These are phyloP conservation scores for Scolanthus callimorphus DNA, from an alignment of 92 coral and sea anemone species.

Conservation along the genomic window DNA sequence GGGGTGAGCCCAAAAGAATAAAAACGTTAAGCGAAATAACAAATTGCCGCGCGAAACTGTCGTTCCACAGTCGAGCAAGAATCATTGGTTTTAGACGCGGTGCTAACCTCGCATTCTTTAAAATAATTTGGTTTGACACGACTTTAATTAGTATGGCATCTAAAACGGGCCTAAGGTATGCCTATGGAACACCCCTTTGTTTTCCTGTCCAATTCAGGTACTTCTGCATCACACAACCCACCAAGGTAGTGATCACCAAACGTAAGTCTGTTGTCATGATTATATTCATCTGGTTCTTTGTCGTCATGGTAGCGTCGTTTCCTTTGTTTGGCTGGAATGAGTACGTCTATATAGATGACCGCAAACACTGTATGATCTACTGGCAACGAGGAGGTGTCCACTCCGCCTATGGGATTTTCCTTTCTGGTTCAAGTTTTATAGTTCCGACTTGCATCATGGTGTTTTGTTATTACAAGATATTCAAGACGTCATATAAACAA, in stretches of 20 bases:
- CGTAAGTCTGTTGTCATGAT: constrained; percentile 16
- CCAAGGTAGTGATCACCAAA: constrained; percentile 26
- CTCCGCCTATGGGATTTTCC: constrained; percentile 29
- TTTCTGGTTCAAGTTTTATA: constrained; percentile 24
- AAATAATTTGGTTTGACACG: too few relatives aligned
- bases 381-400: constrained; percentile 32
- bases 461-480: constrained; percentile 30
- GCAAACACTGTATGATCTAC: constrained; percentile 34
- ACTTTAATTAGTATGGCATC: too few relatives aligned
- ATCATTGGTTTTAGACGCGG: too few relatives aligned
- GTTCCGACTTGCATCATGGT: constrained; percentile 33
- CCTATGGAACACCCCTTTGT: not conserved
- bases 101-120: too few relatives aligned
- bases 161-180: too few relatives aligned
- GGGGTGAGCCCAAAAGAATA: too few relatives aligned
- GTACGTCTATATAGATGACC: constrained; percentile 22
- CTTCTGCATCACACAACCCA: constrained; percentile 27
- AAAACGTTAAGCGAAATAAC: too few relatives aligned
- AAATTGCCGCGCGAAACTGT: too few relatives aligned
- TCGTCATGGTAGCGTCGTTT: constrained; percentile 6
- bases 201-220: constrained; percentile 15
- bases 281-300: constrained; percentile 17
- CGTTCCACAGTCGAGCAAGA: too few relatives aligned
- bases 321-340: constrained; percentile 33
- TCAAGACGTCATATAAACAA: constrained; percentile 18